phyloP scores from a whole-genome alignment of 2,113 vertebrate species.

The Calidris pygmaea region DNA sequence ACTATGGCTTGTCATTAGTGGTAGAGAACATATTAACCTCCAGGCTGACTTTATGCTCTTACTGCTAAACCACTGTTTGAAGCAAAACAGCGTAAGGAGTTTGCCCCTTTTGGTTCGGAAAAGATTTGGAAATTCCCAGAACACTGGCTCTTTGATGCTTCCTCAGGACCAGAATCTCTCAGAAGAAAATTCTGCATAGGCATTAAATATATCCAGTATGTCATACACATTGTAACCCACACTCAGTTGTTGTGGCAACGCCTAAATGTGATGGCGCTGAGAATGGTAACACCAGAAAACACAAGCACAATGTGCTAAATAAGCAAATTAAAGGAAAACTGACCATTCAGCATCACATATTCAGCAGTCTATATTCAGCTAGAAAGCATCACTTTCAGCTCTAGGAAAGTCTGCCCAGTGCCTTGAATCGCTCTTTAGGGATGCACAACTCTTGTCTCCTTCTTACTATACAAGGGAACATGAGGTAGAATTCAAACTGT shows the following conservation, averaged over 20 bases:
- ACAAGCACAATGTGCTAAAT: not conserved
- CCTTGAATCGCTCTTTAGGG: accelerated
- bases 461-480: not conserved
- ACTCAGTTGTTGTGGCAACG: accelerated
- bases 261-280: not conserved
- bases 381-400: not conserved
- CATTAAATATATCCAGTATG: not conserved
- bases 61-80: not conserved
- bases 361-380: not conserved
- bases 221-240: accelerated
- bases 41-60: not conserved
- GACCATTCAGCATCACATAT: not conserved
- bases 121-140: not conserved
- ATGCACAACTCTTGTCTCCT: not conserved
- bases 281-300: not conserved
- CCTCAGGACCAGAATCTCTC: not conserved
- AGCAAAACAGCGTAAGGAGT: not conserved
- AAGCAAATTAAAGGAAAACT: not conserved
- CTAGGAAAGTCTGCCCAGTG: not conserved
- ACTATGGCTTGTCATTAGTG: not conserved
- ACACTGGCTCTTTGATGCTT: not conserved
- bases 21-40: not conserved
- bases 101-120: not conserved
- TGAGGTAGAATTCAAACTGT: not conserved
- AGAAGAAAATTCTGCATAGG: not conserved